These are phyloP conservation scores for Oxyscelio sp. DNA, from an alignment of 2,888 invertebrate species.

Conservation along the genomic window DNA sequence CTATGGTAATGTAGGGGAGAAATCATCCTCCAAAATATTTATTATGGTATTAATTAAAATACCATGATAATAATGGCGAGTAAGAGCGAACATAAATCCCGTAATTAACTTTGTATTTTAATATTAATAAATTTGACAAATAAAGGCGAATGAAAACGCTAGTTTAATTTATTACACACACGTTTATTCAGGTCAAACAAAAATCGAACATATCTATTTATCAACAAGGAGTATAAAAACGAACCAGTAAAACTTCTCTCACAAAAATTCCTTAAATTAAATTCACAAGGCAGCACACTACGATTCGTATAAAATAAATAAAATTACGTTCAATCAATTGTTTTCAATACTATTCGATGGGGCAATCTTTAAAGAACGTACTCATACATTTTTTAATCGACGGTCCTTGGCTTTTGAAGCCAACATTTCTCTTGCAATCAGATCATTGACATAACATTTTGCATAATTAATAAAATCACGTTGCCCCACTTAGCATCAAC, in stretches of 20 bases:
- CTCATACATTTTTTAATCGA: neutral
- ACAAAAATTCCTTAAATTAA: slow-evolving; percentile 4
- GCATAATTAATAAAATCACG: neutral
- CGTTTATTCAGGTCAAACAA: slow-evolving; percentile 3
- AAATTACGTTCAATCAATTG: neutral
- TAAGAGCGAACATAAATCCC: too few relatives aligned
- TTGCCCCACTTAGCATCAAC: neutral
- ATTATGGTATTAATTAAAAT: too few relatives aligned
- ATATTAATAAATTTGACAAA: too few relatives aligned
- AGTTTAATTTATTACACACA: neutral
- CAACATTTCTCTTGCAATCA: too few relatives aligned
- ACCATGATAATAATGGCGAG: too few relatives aligned
- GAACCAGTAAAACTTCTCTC: neutral
- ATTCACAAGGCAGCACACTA: slow-evolving; percentile 12
- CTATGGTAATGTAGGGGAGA: too few relatives aligned
- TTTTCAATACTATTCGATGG: neutral
- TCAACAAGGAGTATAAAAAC: neutral
- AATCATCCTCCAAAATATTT: too few relatives aligned
- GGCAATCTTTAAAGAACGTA: neutral
- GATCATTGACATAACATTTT: too few relatives aligned
- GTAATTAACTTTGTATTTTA: too few relatives aligned
- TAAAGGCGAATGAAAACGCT: too few relatives aligned
- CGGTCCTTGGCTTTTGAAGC: too few relatives aligned
- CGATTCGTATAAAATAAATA: slow-evolving; percentile 11
- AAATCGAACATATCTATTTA: neutral